Percentiles rank a stretch among this genome's conserved stretches.
Conservation (phyloP, 2,888 invertebrate genomes). For the Agrotis exclamationis region DNA sequence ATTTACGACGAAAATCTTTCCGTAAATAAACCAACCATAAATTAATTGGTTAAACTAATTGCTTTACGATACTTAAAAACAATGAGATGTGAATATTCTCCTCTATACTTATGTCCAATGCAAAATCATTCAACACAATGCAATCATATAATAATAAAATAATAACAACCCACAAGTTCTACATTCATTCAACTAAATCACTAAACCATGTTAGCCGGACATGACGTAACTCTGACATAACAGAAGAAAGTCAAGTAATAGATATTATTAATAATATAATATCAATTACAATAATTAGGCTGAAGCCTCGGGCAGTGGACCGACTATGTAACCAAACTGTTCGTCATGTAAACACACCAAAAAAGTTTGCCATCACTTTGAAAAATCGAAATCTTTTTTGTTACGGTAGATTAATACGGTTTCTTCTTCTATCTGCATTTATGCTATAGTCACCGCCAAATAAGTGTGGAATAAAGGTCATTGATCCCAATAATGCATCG, state of each 20-base stretch:
- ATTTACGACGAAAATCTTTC: not conserved
- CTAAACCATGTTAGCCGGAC: slow-evolving; percentile 47
- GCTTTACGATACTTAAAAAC: not conserved
- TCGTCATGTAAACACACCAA: not conserved
- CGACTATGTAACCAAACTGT: not conserved
- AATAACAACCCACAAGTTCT: slow-evolving; percentile 27
- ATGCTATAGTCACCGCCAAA: no score
- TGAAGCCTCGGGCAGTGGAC: slow-evolving; percentile 12
- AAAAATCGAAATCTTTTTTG: no score
- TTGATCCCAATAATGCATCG: no score
- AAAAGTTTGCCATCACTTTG: no score
- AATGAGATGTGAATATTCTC: slow-evolving; percentile 12
- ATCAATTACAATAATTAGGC: slow-evolving; percentile 54
- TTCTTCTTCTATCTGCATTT: no score
- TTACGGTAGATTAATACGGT: no score
- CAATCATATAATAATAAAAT: slow-evolving; percentile 11
- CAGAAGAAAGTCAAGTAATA: slow-evolving; percentile 56
- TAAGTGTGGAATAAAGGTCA: no score
- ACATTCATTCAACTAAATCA: slow-evolving; percentile 42
- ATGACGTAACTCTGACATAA: slow-evolving; percentile 48
- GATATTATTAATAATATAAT: slow-evolving; percentile 34
- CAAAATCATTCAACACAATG: not conserved
- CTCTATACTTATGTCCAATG: not conserved
- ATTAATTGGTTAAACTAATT: not conserved
- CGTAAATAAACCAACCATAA: not conserved